Conservation (phyloP, 2,888 invertebrate genomes). For the Nomada ferruginata region DNA sequence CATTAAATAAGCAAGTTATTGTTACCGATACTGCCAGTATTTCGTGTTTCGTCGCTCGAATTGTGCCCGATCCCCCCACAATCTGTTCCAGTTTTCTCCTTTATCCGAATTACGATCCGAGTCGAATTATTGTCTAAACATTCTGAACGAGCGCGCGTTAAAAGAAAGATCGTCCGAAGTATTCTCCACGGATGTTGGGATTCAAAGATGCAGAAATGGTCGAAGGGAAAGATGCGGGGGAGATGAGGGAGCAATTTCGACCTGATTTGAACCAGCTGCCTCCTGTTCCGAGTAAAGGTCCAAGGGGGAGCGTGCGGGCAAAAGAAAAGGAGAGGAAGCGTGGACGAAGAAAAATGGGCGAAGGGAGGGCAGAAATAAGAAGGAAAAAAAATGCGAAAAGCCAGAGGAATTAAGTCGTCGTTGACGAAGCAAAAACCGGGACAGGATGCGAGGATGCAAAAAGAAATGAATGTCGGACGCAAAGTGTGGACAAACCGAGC, state of each 20-base stretch:
- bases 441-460: neutral
- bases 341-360: conserved; percentile 12
- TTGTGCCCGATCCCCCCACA: neutral
- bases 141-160: neutral
- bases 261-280: conserved; percentile 50
- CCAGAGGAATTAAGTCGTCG: conserved; percentile 24
- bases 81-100: neutral
- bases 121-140: neutral
- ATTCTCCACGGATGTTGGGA: neutral
- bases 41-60: neutral
- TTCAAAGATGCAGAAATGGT: neutral
- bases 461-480: neutral
- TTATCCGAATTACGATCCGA: neutral
- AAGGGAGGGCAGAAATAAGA: neutral
- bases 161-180: neutral
- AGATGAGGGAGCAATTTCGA: conserved; percentile 55
- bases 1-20: conserved; percentile 7
- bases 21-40: neutral
- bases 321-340: neutral
- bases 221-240: neutral
- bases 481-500: neutral
- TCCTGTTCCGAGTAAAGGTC: conserved; percentile 24
- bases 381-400: conserved; percentile 6
- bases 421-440: conserved; percentile 17
- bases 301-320: neutral